Evolutionary conservation across 2,888 invertebrate genomes (phyloP).

Genomic region (Sinohyriopsis cumingii): DNA sequence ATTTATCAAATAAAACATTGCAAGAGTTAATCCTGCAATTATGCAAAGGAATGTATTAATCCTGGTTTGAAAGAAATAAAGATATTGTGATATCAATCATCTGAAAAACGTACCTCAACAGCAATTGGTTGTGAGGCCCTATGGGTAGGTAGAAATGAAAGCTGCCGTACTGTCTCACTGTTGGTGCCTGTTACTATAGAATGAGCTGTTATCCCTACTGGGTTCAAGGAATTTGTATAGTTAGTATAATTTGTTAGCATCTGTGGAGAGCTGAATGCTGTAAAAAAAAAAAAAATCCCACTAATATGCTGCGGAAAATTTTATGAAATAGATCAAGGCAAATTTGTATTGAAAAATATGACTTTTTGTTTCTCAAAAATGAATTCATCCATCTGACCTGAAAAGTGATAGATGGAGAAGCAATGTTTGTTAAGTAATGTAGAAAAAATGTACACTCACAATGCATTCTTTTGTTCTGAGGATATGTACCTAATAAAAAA

Average conservation of each 20-base stretch:
- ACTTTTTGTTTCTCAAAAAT: not conserved
- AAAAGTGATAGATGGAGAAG: not conserved
- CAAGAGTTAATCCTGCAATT: no score
- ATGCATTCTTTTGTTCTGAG: no score
- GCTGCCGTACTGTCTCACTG: slow-evolving; percentile 56
- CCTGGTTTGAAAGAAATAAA: not conserved
- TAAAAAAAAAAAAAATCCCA: slow-evolving; percentile 6
- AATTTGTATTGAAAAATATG: no score
- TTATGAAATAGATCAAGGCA: no score
- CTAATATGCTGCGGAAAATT: slow-evolving; percentile 2
- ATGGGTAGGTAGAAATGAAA: slow-evolving; percentile 26
- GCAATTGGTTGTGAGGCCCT: slow-evolving; percentile 47
- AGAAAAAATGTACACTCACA: no score
- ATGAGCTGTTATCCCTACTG: slow-evolving; percentile 30
- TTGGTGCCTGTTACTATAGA: slow-evolving; percentile 39
- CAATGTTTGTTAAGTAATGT: not conserved
- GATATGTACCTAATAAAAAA: no score
- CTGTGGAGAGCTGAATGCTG: slow-evolving; percentile 26
- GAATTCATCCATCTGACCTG: not conserved
- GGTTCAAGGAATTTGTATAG: slow-evolving; percentile 34
- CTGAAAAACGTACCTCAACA: slow-evolving; percentile 22
- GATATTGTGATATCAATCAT: not conserved
- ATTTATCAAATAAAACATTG: no score
- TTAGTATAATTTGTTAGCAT: slow-evolving; percentile 26
- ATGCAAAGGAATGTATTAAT: no score